phyloP scores from a whole-genome alignment of 2,113 vertebrate genomes.

The Pongo abelii region DNA sequence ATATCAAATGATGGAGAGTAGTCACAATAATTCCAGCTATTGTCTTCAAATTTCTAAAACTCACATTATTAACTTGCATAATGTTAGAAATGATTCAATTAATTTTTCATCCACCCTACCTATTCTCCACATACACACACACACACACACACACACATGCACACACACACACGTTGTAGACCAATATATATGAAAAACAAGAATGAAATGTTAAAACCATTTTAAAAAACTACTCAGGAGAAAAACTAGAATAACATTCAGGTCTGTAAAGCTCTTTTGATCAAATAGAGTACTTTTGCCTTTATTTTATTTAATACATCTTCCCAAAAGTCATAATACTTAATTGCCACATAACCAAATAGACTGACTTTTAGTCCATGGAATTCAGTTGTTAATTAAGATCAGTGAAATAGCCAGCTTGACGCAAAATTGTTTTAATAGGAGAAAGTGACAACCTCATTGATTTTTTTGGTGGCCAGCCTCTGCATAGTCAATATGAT shows the following conservation, averaged over 20 bases:
- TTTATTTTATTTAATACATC: background rate
- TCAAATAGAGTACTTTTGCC: background rate
- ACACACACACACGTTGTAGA: background rate
- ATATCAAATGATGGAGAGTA: background rate
- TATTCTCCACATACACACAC: background rate
- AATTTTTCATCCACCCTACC: background rate
- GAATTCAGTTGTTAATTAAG: constrained; percentile 67
- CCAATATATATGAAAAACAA: background rate
- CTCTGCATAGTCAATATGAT: constrained; percentile 43
- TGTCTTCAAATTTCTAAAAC: background rate
- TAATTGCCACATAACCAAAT: constrained; percentile 16
- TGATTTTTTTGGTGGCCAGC: constrained; percentile 41
- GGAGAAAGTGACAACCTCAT: constrained; percentile 53
- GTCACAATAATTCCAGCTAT: background rate
- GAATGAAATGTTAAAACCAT: background rate
- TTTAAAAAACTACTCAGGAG: background rate
- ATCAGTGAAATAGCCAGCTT: constrained; percentile 43
- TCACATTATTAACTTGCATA: background rate
- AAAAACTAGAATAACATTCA: background rate
- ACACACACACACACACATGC: too few species aligned
- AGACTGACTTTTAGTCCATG: background rate
- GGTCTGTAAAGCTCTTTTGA: background rate
- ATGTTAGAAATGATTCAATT: background rate
- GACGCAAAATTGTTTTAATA: constrained; percentile 60
- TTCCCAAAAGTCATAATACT: background rate